Percentiles rank a stretch among this genome's conserved stretches.
phyloP scores from a whole-genome alignment of 2,113 vertebrate genomes.

The Ibidorhyncha struthersii region DNA sequence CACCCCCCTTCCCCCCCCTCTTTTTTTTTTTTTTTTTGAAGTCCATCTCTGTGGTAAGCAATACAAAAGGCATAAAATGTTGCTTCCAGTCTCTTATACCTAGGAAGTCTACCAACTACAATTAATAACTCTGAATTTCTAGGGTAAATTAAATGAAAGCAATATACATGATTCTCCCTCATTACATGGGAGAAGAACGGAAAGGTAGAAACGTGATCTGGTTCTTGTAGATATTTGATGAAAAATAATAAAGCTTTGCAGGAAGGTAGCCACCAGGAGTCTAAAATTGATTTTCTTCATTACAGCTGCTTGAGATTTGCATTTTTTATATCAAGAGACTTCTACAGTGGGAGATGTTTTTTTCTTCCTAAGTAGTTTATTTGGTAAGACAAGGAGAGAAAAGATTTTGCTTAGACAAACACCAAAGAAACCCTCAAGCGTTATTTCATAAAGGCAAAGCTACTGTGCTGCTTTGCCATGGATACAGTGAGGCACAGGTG shows the following conservation, averaged over 20 bases:
- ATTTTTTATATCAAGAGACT: constrained; percentile 25
- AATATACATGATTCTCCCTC: constrained; percentile 17
- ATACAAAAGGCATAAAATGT: constrained; percentile 4
- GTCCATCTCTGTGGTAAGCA: neutral
- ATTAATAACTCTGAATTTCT: constrained; percentile 60
- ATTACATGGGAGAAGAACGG: constrained; percentile 42
- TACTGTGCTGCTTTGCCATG: neutral
- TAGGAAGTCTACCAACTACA: constrained; percentile 16
- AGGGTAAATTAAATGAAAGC: constrained; percentile 56
- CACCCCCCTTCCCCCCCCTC: too few species aligned
- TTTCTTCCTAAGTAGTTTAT: neutral
- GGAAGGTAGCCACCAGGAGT: constrained; percentile 19
- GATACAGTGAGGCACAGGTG: neutral
- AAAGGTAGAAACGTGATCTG: constrained; percentile 19
- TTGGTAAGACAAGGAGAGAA: neutral
- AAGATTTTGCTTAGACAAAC: neutral
- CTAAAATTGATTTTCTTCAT: constrained; percentile 38
- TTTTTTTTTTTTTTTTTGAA: neutral
- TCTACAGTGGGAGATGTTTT: neutral
- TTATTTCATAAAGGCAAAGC: neutral
- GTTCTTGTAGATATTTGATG: constrained; percentile 32
- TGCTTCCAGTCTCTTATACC: neutral
- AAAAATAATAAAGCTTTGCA: constrained; percentile 55
- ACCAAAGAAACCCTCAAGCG: neutral
- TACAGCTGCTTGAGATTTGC: constrained; percentile 18